These are phyloP conservation scores for Drosophila paucipuncta DNA, from an alignment of 2,888 invertebrate genomes.

Conservation along the genomic window DNA sequence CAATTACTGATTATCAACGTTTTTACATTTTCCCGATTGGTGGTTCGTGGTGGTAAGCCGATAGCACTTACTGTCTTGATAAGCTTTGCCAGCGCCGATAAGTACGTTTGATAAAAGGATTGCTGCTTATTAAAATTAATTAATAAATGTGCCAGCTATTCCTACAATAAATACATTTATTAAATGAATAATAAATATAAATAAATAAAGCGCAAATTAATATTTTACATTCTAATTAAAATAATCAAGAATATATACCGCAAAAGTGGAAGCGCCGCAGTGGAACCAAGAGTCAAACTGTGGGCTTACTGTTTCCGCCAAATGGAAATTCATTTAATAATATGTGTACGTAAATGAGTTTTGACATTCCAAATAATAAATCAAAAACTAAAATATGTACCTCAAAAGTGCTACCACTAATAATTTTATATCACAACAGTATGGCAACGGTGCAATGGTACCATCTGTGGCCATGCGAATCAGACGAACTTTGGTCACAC, in stretches of 20 bases:
- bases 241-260: not conserved
- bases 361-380: not conserved
- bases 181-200: not conserved
- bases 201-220: not conserved
- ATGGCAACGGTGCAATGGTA: not conserved
- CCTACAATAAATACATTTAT: not conserved
- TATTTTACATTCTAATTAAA: not conserved
- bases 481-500: not conserved
- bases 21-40: slow-evolving; percentile 19
- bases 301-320: not conserved
- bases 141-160: not conserved
- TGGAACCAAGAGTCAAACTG: not conserved
- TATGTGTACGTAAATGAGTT: not conserved
- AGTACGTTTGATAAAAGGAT: not conserved
- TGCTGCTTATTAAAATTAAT: not conserved
- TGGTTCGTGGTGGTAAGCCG: slow-evolving; percentile 7
- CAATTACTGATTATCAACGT: slow-evolving; percentile 14
- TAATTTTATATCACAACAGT: not conserved
- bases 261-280: not conserved
- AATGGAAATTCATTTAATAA: not conserved
- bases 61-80: not conserved
- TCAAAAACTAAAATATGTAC: not conserved
- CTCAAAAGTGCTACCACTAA: not conserved
- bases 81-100: not conserved
- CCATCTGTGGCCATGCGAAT: not conserved